Evolutionary conservation across 1,140 invertebrate genomes (phyloP), one percentile per base, ranked within the genome.

Genomic region (Trichoplusia ni): DNA sequence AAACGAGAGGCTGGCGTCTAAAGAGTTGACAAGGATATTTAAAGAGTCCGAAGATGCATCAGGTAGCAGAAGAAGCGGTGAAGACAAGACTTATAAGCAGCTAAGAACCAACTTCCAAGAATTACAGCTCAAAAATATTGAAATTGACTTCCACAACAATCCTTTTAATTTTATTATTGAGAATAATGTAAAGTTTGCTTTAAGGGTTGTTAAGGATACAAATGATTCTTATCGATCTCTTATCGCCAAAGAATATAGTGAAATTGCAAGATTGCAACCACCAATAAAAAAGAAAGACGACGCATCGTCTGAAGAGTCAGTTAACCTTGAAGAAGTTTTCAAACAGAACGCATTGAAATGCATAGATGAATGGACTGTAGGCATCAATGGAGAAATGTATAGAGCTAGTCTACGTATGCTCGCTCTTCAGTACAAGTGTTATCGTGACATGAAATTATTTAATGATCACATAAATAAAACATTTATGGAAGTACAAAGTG

Each of bases 351-450:
- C 75, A 33, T 56, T 88, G 27, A 90, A 88, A 69, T 89, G 85
- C 70, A 79, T 90, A 14, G 82, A 91, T 19, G 93, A 93, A 82
- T 93, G 92, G 92, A 77, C 74, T 4, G 86, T 89, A 70, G 92
- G 86, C 6, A 64, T 92, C 6, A 83, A 90, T 49, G 92, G 90
- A 13, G 93, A 93, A 81, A 87, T 90, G 54, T 85, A 82, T 47
- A 80, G 93, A 65, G 77, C 89, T 2, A 73, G 74, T 14, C 69
- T 90, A 35, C 86, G 91, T 27, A 69, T 94, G 6, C 66, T 90
- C 6, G 68, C 79, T 86, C 42, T 85, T 79, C 75, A 79, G 65
- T 47, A 86, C 64, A 71, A 90, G 83, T 73, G 78, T 69, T 75
- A 78, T 42, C 65, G 67, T 13, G 90, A 93, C 40, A 79, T 93